Evolutionary conservation across 2,797 vertebrate genomes (phyloP).

Genomic region (Nothura maculosa): DNA sequence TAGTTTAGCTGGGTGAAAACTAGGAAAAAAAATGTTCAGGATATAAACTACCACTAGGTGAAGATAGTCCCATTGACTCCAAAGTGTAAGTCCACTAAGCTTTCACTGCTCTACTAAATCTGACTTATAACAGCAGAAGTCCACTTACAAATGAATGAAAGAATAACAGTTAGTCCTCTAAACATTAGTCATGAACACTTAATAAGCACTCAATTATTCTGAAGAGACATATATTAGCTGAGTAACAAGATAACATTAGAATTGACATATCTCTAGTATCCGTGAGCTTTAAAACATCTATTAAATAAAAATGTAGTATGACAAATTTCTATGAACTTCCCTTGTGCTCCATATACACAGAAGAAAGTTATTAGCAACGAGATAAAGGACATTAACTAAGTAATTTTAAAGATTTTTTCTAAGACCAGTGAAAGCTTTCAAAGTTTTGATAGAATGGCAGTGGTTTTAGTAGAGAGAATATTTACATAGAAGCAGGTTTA

Average conservation of each 20-base stretch:
- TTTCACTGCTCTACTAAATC: neutral
- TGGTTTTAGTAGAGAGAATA: neutral
- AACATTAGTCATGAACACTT: neutral
- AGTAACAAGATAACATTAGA: neutral
- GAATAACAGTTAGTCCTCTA: neutral
- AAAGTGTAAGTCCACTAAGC: neutral
- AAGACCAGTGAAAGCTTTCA: neutral
- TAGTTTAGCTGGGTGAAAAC: neutral
- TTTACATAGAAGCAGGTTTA: conserved; percentile 1
- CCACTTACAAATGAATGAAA: neutral
- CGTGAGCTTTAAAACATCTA: neutral
- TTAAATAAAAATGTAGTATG: fast-evolving
- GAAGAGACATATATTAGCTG: neutral
- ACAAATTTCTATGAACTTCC: neutral
- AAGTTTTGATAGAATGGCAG: neutral
- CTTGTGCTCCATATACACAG: neutral
- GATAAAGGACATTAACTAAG: neutral
- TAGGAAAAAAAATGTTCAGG: neutral
- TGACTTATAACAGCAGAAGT: neutral
- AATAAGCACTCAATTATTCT: neutral
- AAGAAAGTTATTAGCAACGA: neutral
- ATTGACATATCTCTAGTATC: neutral
- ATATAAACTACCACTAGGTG: conserved; percentile 26
- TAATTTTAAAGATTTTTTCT: neutral
- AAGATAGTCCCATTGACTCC: conserved; percentile 19